These are phyloP conservation scores for Liolophura sinensis DNA, from an alignment of 1,140 invertebrate genomes.

Conservation along the genomic window DNA sequence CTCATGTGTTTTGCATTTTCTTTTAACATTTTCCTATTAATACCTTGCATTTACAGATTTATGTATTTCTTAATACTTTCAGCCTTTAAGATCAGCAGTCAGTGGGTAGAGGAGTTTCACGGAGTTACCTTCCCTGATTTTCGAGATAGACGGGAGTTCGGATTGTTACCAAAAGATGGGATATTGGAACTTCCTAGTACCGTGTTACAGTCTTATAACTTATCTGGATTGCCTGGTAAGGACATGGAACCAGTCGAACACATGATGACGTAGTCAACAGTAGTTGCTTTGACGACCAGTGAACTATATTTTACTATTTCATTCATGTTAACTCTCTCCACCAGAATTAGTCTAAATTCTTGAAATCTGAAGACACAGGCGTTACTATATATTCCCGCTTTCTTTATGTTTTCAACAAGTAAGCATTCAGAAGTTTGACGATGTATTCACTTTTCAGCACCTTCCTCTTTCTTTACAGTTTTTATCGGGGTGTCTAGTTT, in stretches of 20 bases:
- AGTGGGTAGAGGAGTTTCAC: conserved; percentile 29
- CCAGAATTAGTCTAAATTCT: too few relatives aligned
- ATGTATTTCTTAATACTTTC: background rate
- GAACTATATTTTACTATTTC: too few relatives aligned
- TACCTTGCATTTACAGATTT: too few relatives aligned
- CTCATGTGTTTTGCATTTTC: too few relatives aligned
- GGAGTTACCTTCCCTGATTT: conserved; percentile 33
- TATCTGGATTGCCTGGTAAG: conserved; percentile 7
- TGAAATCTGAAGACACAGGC: too few relatives aligned
- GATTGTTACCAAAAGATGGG: conserved; percentile 14
- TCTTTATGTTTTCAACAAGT: too few relatives aligned
- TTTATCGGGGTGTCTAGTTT: conserved; percentile 44
- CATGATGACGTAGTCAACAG: too few relatives aligned
- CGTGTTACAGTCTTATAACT: background rate
- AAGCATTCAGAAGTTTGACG: background rate
- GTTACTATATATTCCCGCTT: too few relatives aligned
- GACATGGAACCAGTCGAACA: background rate
- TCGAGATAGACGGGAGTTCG: conserved; percentile 3
- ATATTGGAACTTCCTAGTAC: conserved; percentile 15
- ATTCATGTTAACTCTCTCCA: too few relatives aligned
- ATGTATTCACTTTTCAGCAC: background rate
- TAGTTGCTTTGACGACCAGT: too few relatives aligned
- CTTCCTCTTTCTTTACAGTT: conserved; percentile 25
- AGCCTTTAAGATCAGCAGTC: conserved; percentile 42
- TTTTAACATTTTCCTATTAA: too few relatives aligned